phyloP scores from a whole-genome alignment of 2,797 vertebrate species.

The Lutjanus campechanus region DNA sequence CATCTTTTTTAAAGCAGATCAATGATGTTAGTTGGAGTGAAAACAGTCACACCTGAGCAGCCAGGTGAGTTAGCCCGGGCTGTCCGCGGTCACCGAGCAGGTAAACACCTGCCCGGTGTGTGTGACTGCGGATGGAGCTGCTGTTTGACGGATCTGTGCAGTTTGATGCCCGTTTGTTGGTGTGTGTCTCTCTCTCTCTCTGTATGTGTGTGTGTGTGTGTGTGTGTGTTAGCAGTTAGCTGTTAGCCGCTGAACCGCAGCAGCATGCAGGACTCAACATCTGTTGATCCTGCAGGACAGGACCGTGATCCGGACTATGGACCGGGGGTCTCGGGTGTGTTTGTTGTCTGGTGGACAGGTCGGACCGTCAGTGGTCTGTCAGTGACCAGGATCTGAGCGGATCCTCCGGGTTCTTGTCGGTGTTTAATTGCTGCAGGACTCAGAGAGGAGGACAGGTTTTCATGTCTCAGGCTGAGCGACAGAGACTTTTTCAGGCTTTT shows the following conservation, averaged over 20 bases:
- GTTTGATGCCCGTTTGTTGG: background rate
- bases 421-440: background rate
- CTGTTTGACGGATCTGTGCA: background rate
- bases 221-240: slow-evolving; percentile 43
- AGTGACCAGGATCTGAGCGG: too few species aligned
- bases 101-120: accelerated
- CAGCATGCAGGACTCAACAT: slow-evolving; percentile 40
- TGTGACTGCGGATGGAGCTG: background rate
- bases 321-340: background rate
- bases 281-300: slow-evolving; percentile 39
- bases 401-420: too few species aligned
- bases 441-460: too few species aligned
- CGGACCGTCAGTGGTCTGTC: background rate
- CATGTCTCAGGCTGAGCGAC: too few species aligned
- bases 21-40: slow-evolving; percentile 52
- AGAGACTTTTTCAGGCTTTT: too few species aligned
- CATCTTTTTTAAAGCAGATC: slow-evolving; percentile 82
- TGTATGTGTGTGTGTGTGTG: too few species aligned
- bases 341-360: background rate
- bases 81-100: too few species aligned
- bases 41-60: slow-evolving; percentile 5
- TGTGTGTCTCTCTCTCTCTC: too few species aligned
- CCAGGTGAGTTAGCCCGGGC: background rate
- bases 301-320: background rate
- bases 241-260: slow-evolving; percentile 54